Evolutionary conservation across 2,888 invertebrate genomes (phyloP).

Genomic region (Homarus gammarus): DNA sequence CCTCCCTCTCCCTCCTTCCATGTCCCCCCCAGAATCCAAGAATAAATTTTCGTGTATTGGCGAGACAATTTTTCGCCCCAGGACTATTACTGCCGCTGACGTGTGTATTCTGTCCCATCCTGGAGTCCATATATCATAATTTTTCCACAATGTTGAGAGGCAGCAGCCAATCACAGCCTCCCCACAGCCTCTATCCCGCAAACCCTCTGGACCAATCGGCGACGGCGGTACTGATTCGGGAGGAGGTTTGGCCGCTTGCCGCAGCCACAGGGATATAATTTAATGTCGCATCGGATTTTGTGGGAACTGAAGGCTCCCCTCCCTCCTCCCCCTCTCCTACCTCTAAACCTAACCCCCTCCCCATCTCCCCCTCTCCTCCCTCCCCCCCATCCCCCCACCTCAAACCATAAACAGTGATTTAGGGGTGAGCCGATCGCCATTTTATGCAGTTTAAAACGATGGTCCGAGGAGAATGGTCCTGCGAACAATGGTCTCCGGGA

Average conservation of each 20-base stretch:
- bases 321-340: too few relatives aligned
- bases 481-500: constrained; percentile 27
- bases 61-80: too few relatives aligned
- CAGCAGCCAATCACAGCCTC: constrained; percentile 28
- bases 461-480: constrained; percentile 1
- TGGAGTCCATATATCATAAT: constrained; percentile 23
- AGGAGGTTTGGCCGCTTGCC: not conserved
- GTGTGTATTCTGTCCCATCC: not conserved
- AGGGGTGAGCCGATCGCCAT: constrained; percentile 51
- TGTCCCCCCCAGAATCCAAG: too few relatives aligned
- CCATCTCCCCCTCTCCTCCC: too few relatives aligned
- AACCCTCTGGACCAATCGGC: not conserved
- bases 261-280: constrained; percentile 11
- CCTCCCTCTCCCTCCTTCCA: too few relatives aligned
- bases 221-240: too few relatives aligned
- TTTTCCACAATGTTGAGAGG: constrained; percentile 34
- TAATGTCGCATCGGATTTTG: constrained; percentile 36
- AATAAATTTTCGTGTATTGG: too few relatives aligned
- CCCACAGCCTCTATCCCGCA: not conserved
- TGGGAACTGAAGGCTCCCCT: constrained; percentile 39
- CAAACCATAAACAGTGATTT: constrained; percentile 48
- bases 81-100: not conserved
- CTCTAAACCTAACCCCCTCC: too few relatives aligned
- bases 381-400: too few relatives aligned
- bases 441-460: constrained; percentile 51